Evolutionary conservation across 2,797 vertebrate genomes (phyloP).

Genomic region (Choloepus didactylus): DNA sequence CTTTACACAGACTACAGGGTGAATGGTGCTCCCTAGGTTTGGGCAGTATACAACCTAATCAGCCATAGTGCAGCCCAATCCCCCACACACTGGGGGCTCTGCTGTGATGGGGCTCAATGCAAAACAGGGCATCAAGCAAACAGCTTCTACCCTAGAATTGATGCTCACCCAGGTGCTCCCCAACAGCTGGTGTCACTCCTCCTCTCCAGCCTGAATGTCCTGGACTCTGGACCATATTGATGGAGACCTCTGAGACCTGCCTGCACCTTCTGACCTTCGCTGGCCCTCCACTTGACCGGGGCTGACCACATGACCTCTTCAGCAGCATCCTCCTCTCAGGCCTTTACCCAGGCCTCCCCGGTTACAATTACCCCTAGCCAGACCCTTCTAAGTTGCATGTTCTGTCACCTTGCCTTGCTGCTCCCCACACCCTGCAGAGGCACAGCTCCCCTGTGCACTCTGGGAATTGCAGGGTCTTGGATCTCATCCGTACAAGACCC

Average conservation of each 20-base stretch:
- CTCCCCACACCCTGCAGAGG: neutral
- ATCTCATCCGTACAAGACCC: neutral
- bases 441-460: rapidly evolving
- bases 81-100: neutral
- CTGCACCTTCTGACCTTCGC: neutral
- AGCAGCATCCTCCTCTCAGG: neutral
- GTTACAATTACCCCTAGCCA: neutral
- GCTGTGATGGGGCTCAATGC: neutral
- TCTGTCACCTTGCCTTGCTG: neutral
- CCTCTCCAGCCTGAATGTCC: neutral
- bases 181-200: neutral
- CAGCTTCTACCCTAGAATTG: neutral
- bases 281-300: neutral
- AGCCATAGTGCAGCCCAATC: neutral
- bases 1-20: neutral
- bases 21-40: neutral
- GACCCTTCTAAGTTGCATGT: neutral
- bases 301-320: neutral
- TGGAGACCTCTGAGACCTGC: neutral
- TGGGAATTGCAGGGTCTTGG: neutral
- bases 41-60: neutral
- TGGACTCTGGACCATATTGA: neutral
- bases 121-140: neutral
- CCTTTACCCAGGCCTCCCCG: neutral
- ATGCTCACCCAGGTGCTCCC: neutral